Conservation (phyloP, 2,888 invertebrate genomes). For the Perithous albicinctus region DNA sequence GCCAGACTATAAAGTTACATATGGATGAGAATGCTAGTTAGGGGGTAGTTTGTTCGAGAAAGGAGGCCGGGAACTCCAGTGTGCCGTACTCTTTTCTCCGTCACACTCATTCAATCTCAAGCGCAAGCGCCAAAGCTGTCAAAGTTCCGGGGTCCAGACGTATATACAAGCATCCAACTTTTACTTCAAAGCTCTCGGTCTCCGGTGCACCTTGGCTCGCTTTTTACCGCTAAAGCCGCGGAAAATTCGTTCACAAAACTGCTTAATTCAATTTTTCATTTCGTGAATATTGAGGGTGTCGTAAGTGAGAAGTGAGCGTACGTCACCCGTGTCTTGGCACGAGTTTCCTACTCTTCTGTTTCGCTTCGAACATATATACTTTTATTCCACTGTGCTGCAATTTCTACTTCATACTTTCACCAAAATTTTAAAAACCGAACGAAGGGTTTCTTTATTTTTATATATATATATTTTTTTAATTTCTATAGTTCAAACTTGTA, state of each 20-base stretch:
- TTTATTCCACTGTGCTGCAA: neutral
- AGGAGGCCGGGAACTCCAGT: neutral
- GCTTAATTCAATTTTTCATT: slow-evolving; percentile 45
- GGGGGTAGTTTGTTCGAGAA: neutral
- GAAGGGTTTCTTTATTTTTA: no score
- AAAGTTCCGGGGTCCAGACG: slow-evolving; percentile 19
- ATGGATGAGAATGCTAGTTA: slow-evolving; percentile 25
- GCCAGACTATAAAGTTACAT: slow-evolving; percentile 5
- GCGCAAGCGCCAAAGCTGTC: slow-evolving; percentile 20
- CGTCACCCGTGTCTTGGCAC: slow-evolving; percentile 19
- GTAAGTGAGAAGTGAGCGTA: slow-evolving; percentile 13
- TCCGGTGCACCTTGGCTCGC: slow-evolving; percentile 6
- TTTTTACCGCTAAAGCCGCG: neutral
- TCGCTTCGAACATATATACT: slow-evolving; percentile 9
- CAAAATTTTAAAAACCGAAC: no score
- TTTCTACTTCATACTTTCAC: neutral
- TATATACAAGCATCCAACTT: slow-evolving; percentile 38
- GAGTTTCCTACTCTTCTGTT: neutral
- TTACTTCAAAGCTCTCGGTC: slow-evolving; percentile 21
- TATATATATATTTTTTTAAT: no score
- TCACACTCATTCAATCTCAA: neutral
- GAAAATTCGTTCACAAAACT: slow-evolving; percentile 44
- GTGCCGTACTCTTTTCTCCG: neutral
- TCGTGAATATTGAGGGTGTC: neutral
- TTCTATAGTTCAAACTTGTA: no score